Evolutionary conservation across 1,140 invertebrate species (phyloP), one percentile per base, ranked within the genome.

Genomic region (Platorchestia sp.): DNA sequence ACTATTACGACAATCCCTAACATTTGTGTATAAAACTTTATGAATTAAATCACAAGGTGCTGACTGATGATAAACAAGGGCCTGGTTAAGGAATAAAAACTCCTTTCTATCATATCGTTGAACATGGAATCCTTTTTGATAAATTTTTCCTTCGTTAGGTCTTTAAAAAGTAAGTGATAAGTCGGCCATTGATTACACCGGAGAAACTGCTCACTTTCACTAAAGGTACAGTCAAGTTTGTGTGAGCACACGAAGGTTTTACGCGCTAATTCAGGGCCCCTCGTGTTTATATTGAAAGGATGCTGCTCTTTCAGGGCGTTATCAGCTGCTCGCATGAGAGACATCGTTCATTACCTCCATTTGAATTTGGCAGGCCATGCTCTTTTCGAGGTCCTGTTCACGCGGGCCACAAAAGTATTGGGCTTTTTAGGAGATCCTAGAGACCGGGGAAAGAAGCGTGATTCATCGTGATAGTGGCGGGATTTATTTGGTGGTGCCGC

Each of bases 381-480:
- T 75, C 59, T 75, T 75, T 75, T 75, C 7, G 59, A 75, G 27
- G 59, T 36, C 27, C 59, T 75, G 59, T 75, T 75, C 59, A 75
- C 59, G 59, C 59, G 36, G 59, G 27, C 10, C 59, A 75, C 14
- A 75, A 75, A 75, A 75, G 59, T 75, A 75, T 75, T 36, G 14
- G 59, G 59, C 59, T 75, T 75, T 75, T 41, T 89, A 42, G 27
- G n/a, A 42, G 87, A 42, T 41, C 41, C n/a, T 42, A 42, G 1
- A 89, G n/a, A 44, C 87, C 87, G 87, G 27, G 59, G 5, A 89
- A 89, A 44, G 43, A 89, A 89, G 87, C 87, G 41, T 89, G 87
- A 89, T 89, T 89, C 87, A 89, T 89, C 14, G 87, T 44, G 87
- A 42, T 27, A 44, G 87, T 89, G 14, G 87, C 87, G 5, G 87